A percentile compares a stretch with the other conserved stretches of the same genome.
These are phyloP conservation scores for Nasua narica DNA, from an alignment of 2,797 vertebrate species.

Conservation along the genomic window DNA sequence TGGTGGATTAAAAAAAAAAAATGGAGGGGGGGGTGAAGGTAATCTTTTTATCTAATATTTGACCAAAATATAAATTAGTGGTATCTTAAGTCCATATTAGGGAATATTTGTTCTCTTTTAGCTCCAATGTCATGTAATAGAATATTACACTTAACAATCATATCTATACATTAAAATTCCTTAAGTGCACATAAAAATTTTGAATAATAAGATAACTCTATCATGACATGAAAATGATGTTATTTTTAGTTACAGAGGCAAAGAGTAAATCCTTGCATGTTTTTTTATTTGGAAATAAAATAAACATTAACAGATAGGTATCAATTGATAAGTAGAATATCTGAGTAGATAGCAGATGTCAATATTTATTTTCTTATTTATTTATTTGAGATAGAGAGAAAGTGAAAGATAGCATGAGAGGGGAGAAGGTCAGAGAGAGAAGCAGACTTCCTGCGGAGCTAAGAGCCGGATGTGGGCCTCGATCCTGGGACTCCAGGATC, in stretches of 20 bases:
- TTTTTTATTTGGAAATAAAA: conserved; percentile 26
- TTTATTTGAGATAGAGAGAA: too few species aligned
- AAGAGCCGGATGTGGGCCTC: too few species aligned
- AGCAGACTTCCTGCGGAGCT: too few species aligned
- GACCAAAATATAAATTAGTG: not conserved
- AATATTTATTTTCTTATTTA: not conserved
- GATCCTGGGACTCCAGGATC: too few species aligned
- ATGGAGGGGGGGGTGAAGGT: not conserved
- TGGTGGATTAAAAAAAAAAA: not conserved
- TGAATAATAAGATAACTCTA: not conserved
- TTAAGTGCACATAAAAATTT: not conserved
- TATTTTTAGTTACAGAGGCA: conserved; percentile 8
- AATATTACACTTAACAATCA: not conserved
- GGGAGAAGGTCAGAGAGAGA: too few species aligned
- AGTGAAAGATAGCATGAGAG: too few species aligned
- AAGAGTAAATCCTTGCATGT: not conserved
- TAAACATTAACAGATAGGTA: not conserved
- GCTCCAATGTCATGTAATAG: not conserved
- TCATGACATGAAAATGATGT: not conserved
- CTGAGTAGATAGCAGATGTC: not conserved
- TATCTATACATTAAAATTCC: not conserved
- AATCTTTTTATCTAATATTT: not conserved
- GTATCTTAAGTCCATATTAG: not conserved
- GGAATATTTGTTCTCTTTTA: not conserved
- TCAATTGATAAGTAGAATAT: not conserved